Conservation (phyloP, 2,113 vertebrate genomes). For the Chauna torquata region DNA sequence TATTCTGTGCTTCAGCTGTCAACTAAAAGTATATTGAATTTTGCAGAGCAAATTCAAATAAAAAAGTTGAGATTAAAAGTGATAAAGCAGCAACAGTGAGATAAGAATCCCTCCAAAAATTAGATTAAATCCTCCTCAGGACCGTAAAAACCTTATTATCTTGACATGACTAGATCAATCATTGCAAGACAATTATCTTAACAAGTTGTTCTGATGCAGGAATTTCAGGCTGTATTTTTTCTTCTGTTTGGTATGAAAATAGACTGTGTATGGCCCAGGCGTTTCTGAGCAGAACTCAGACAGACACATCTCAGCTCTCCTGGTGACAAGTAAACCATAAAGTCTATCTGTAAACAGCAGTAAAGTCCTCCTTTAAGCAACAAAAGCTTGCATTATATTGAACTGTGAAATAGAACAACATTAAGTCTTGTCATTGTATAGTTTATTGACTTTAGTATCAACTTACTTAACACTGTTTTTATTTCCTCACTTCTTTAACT, state of each 20-base stretch:
- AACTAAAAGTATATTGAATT: conserved; percentile 67
- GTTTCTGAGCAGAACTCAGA: background rate
- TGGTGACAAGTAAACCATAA: conserved; percentile 30
- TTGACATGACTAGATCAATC: conserved; percentile 74
- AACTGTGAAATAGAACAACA: conserved; percentile 6
- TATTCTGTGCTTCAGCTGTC: conserved; percentile 57
- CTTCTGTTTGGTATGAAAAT: conserved; percentile 7
- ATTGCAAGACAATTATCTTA: conserved; percentile 73
- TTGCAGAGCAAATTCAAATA: conserved; percentile 74
- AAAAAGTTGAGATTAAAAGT: conserved; percentile 76
- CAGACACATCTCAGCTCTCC: background rate
- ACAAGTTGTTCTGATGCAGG: conserved; percentile 48
- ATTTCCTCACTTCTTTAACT: background rate
- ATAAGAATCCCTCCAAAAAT: conserved; percentile 73
- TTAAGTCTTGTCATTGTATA: background rate
- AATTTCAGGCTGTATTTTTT: background rate
- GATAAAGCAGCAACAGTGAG: conserved; percentile 65
- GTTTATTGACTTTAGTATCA: background rate
- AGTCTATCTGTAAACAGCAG: background rate
- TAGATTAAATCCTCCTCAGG: conserved; percentile 69
- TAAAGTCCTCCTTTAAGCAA: conserved; percentile 21
- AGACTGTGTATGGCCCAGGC: background rate
- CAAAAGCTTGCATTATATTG: background rate
- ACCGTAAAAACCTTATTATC: conserved; percentile 75
- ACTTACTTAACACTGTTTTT: background rate